Conservation (phyloP, 2,113 vertebrate species). For the Vimba vimba region DNA sequence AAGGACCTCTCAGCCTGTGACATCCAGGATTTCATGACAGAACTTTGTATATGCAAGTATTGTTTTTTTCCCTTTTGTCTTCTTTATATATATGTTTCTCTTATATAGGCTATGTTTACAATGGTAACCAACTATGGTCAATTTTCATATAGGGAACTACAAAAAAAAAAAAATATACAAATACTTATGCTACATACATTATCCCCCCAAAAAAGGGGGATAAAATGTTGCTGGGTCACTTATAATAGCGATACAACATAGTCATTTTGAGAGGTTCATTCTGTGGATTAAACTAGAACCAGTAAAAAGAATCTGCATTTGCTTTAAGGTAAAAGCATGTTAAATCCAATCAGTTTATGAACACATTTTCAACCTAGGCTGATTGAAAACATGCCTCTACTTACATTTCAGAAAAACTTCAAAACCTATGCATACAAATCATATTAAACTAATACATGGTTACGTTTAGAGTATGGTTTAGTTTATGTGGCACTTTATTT, state of each 20-base stretch:
- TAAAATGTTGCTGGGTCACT: neutral
- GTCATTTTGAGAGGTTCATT: neutral
- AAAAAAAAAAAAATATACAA: neutral
- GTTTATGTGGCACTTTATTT: neutral
- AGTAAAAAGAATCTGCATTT: neutral
- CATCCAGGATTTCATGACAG: too few relatives aligned
- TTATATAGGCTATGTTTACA: neutral
- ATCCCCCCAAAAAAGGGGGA: neutral
- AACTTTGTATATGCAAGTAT: too few relatives aligned
- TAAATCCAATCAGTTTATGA: neutral
- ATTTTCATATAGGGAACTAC: neutral
- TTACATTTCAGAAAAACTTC: neutral
- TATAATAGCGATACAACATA: neutral
- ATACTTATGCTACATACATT: too few relatives aligned
- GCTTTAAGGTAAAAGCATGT: neutral
- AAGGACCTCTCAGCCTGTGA: too few relatives aligned
- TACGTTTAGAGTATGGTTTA: neutral
- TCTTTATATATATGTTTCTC: neutral
- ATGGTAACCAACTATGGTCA: neutral
- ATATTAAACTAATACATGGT: neutral
- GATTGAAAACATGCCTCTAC: neutral
- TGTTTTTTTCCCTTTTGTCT: neutral
- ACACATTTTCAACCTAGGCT: neutral
- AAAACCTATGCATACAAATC: neutral
- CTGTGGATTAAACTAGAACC: neutral